Base-by-base conservation (phyloP, 2,113 vertebrate species). In the Chauna torquata region DNA sequence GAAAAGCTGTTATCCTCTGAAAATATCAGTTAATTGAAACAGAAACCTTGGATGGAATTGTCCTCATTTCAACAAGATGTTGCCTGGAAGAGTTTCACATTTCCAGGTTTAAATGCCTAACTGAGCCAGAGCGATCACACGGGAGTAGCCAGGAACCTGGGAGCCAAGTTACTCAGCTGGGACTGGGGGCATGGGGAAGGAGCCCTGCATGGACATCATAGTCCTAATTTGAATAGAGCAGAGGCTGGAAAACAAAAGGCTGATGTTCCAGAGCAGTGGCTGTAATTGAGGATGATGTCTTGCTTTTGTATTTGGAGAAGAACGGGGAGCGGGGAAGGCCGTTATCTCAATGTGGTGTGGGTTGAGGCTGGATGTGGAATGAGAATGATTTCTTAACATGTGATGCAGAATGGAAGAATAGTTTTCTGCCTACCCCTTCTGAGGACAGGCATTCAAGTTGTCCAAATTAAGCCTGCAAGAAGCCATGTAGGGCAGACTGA, bases 21-120 rank as follows among this genome's bases (percentile, higher is more conserved):
- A 84, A 83, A 88, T 71, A 47, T 6, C n/a, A 64, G 28, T 47
- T 95, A 95, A 90, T 66, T 74, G 58, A 96, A 96, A 83, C 13
- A 79, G 80, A 91, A 82, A 42, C 55, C 38, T 76, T 64, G 19
- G 24, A 22, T 88, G 23, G 80, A 90, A 50, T 30, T 88, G 34
- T 64, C 16, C 64, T 66, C 8, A 36, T 78, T 92, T 90, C 64
- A 78, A 30, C 50, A 62, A 86, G 16, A 16, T 59, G 88, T 83
- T 81, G 3, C 47, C 12, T 32, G 57, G 19, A 58, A 22, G 8
- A 75, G 12, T 36, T 79, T 83, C 50, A 25, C 34, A 8, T 90
- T 79, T 79, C 27, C 52, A 47, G 9, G 14, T 79, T 89, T 38
- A 65, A 61, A 30, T 71, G n/a, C 4, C 42, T 75, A 32, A 38